Percentiles rank a stretch among this genome's conserved stretches.
Evolutionary conservation across 92 coral and sea anemone genomes (phyloP).

Genomic region (Umimayanthus kanabou): DNA sequence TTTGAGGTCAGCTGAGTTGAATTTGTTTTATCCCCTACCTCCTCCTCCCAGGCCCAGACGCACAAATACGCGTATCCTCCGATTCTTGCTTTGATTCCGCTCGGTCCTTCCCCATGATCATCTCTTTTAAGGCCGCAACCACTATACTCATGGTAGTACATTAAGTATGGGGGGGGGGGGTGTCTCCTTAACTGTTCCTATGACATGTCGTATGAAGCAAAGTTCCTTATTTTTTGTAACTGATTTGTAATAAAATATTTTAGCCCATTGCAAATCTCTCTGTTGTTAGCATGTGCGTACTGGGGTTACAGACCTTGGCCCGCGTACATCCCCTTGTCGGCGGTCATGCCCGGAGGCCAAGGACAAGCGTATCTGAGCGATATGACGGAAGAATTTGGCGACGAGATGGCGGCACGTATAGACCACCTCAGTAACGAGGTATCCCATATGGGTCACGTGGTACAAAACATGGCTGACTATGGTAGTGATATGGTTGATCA

Average conservation of each 20-base stretch:
- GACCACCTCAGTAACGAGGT: constrained; percentile 57
- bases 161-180: too few species aligned
- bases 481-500: constrained; percentile 61
- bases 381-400: constrained; percentile 68
- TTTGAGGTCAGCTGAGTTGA: too few species aligned
- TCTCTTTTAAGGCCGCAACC: too few species aligned
- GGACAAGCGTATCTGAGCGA: constrained; percentile 72
- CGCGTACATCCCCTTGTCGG: constrained; percentile 57
- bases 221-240: neutral
- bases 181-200: neutral
- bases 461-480: constrained; percentile 51
- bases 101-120: neutral
- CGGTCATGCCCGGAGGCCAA: constrained; percentile 68
- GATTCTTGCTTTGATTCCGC: too few species aligned
- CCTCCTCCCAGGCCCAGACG: too few species aligned
- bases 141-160: too few species aligned
- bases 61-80: too few species aligned
- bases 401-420: constrained; percentile 73
- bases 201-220: neutral
- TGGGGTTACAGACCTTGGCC: constrained; percentile 27
- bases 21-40: too few species aligned
- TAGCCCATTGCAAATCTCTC: neutral
- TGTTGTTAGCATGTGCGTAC: constrained; percentile 23
- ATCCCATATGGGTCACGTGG: constrained; percentile 63
- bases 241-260: neutral